Percentiles rank a stretch among this genome's conserved stretches.
Evolutionary conservation across 2,797 vertebrate species (phyloP).

Genomic region (Numenius phaeopus): DNA sequence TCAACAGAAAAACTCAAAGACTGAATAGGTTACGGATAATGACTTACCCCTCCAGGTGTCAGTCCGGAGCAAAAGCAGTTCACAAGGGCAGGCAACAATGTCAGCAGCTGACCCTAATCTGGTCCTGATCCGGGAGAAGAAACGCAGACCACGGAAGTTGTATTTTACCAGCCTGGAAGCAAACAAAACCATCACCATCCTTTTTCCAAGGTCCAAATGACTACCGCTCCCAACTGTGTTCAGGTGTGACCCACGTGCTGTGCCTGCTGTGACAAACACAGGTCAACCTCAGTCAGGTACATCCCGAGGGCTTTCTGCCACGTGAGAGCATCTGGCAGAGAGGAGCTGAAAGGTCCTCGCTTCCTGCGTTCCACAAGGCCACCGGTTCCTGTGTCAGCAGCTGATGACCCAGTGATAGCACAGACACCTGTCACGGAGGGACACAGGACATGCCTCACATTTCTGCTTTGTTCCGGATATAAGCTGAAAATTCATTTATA

Average conservation of each 20-base stretch:
- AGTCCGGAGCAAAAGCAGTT: neutral
- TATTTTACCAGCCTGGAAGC: neutral
- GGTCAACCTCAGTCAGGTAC: neutral
- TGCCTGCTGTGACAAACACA: neutral
- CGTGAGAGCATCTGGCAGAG: neutral
- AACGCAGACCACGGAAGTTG: neutral
- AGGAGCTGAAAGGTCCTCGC: neutral
- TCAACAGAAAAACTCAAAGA: neutral
- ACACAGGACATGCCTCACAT: neutral
- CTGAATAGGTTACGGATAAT: neutral
- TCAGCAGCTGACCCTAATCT: neutral
- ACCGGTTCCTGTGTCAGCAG: slow-evolving; percentile 4
- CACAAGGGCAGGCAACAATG: accelerated
- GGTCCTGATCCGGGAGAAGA: neutral
- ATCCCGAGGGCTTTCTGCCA: neutral
- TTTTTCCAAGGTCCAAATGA: neutral
- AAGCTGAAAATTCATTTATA: neutral
- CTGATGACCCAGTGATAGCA: neutral
- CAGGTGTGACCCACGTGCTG: neutral
- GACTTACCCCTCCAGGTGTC: neutral
- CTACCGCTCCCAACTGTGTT: neutral
- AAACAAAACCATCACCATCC: neutral
- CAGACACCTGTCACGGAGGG: neutral
- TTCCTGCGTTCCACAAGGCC: neutral
- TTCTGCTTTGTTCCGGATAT: neutral